These are phyloP conservation scores for Ginglymostoma cirratum DNA, from an alignment of 2,113 vertebrate species.

Conservation along the genomic window DNA sequence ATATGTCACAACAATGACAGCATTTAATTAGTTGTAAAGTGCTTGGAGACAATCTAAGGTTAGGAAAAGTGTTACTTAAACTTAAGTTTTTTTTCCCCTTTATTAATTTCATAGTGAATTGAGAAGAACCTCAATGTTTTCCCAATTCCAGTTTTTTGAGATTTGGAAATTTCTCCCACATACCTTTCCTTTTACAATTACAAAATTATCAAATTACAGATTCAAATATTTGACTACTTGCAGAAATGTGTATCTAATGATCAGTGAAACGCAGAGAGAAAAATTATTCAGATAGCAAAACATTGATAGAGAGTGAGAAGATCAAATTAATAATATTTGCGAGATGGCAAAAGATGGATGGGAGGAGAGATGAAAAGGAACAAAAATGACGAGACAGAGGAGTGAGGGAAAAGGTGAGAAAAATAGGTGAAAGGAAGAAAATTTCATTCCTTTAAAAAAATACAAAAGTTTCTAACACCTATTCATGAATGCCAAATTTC, in stretches of 20 bases:
- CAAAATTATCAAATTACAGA: background rate
- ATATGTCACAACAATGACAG: background rate
- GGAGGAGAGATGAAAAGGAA: slow-evolving; percentile 42
- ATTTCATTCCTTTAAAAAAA: slow-evolving; percentile 55
- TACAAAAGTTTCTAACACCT: slow-evolving; percentile 61
- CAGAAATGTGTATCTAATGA: background rate
- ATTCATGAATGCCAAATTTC: background rate
- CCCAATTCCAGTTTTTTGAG: background rate
- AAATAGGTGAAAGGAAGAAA: slow-evolving; percentile 66
- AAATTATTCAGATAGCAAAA: background rate
- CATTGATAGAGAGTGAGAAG: background rate
- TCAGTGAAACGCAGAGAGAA: background rate
- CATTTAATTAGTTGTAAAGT: background rate
- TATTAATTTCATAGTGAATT: background rate
- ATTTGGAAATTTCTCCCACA: background rate
- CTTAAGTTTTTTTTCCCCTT: background rate
- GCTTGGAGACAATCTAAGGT: background rate
- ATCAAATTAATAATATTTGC: background rate
- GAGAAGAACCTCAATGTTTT: background rate
- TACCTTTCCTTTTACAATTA: background rate
- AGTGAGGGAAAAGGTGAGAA: slow-evolving; percentile 1
- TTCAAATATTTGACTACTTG: background rate
- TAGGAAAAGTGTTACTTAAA: background rate
- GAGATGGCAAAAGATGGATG: slow-evolving; percentile 16
- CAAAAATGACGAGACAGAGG: slow-evolving; percentile 35